Base-by-base conservation (phyloP, 1,140 invertebrate species). In the Hylyphantes graminicola region DNA sequence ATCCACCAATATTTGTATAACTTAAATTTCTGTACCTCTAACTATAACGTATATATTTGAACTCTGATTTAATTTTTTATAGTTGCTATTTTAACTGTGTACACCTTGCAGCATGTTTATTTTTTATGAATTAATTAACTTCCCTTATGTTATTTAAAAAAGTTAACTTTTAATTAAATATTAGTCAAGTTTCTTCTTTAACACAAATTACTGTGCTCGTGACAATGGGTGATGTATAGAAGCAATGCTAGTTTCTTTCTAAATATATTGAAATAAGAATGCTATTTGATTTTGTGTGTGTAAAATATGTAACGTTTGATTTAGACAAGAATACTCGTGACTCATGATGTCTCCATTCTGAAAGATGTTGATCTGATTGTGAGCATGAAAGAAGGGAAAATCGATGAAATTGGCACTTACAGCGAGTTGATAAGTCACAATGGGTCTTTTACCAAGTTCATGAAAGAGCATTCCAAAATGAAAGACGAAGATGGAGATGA, bases 281-380 rank as follows among this genome's bases (percentile, higher is more conserved):
- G 0, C n/a, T 19, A 19, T 64, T 64, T 64, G 9, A 64, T 19
- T 64, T 64, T 64, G 3, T 64, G 12, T 64, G 11, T 64, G 0
- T 19, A 19, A 64, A 64, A 10, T 64, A 59, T 15, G 21, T 59
- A 21, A 51, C 19, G 11, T 53, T 53, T 67, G 0, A 70, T 80
- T 12, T 51, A 70, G 65, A 59, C 77, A 17, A 80, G 77, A 50
- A 48, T 80, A 17, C 65, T 80, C 11, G 67, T 80, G 11, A 80
- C 77, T 50, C 77, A 80, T 59, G 65, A 70, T 21, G 19, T 88
- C 10, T 85, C 86, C 2, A 97, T 95, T 88, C 91, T 98, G 86
- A 94, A 95, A 0, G 93, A 97, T 88, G 94, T 95, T 0, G 96
- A 98, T 90, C 92, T 95, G 85, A 96, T 98, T 74, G 90, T 97